A percentile compares a stretch with the other conserved stretches of the same genome.
Evolutionary conservation across 2,888 invertebrate genomes (phyloP).

Genomic region (Agonopterix subpropinquella): DNA sequence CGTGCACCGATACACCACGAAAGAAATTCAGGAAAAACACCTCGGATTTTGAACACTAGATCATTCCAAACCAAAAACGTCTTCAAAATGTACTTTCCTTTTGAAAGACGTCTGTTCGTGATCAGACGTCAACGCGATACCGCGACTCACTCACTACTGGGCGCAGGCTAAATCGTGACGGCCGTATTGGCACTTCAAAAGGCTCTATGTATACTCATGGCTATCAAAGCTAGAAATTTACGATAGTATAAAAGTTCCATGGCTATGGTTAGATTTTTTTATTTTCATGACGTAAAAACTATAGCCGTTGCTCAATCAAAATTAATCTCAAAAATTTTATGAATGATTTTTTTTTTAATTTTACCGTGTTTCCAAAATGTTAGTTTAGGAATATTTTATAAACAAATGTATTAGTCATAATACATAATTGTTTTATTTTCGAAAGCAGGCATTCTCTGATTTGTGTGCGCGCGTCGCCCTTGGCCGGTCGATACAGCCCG

Average conservation of each 20-base stretch:
- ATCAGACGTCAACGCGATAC: conserved; percentile 51
- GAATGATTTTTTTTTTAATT: not conserved
- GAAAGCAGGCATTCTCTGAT: conserved; percentile 31
- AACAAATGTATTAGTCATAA: too few relatives aligned
- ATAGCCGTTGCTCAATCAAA: not conserved
- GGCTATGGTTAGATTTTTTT: too few relatives aligned
- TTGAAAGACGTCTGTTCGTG: conserved; percentile 32
- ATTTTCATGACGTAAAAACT: too few relatives aligned
- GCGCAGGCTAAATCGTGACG: conserved; percentile 44
- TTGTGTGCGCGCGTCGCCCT: conserved; percentile 64
- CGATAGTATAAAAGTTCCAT: not conserved
- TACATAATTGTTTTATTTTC: conserved; percentile 13
- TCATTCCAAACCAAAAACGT: conserved; percentile 42
- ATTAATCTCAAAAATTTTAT: not conserved
- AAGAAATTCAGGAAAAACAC: not conserved
- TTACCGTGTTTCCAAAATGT: conserved; percentile 5
- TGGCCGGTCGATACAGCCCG: conserved; percentile 63
- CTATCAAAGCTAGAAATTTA: conserved; percentile 4
- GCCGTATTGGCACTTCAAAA: conserved; percentile 42
- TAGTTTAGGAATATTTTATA: not conserved
- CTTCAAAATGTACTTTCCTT: conserved; percentile 33
- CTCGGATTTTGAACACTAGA: conserved; percentile 31
- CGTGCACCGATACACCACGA: not conserved
- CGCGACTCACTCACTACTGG: conserved; percentile 58
- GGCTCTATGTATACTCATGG: conserved; percentile 20